Evolutionary conservation across 2,888 invertebrate species (phyloP).

Genomic region (Rotaria sp.): DNA sequence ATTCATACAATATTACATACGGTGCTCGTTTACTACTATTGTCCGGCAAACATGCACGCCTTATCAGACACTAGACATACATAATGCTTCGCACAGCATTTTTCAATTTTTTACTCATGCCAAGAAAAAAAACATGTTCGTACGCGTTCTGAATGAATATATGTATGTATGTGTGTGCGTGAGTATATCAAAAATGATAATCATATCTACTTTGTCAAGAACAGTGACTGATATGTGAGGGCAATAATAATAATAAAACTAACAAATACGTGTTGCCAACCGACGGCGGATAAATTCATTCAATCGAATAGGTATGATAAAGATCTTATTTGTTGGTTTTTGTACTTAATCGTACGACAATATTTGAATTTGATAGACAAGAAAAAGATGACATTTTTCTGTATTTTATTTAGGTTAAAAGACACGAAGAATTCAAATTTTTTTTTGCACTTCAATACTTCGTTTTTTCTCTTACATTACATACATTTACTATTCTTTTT

Average conservation of each 20-base stretch:
- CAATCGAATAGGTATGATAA: not conserved
- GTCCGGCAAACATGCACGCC: not conserved
- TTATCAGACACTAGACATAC: not conserved
- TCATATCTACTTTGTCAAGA: not conserved
- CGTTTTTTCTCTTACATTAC: not conserved
- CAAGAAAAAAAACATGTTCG: not conserved
- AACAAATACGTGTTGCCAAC: not conserved
- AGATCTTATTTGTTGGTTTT: not conserved
- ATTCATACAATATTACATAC: not conserved
- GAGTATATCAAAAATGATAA: not conserved
- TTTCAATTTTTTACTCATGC: not conserved
- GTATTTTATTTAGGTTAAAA: not conserved
- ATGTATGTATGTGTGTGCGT: not conserved
- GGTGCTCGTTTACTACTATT: slow-evolving; percentile 17
- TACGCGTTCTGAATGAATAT: not conserved
- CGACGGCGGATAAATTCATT: not conserved
- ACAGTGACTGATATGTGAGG: not conserved
- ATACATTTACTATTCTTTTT: not conserved
- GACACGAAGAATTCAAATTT: not conserved
- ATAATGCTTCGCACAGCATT: not conserved
- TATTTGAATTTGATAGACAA: not conserved
- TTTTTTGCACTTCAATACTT: not conserved
- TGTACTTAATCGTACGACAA: not conserved
- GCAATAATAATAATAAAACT: slow-evolving; percentile 4
- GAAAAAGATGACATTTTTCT: not conserved